These are phyloP conservation scores for Coenonympha glycerion DNA, from an alignment of 2,888 invertebrate species.

Conservation along the genomic window DNA sequence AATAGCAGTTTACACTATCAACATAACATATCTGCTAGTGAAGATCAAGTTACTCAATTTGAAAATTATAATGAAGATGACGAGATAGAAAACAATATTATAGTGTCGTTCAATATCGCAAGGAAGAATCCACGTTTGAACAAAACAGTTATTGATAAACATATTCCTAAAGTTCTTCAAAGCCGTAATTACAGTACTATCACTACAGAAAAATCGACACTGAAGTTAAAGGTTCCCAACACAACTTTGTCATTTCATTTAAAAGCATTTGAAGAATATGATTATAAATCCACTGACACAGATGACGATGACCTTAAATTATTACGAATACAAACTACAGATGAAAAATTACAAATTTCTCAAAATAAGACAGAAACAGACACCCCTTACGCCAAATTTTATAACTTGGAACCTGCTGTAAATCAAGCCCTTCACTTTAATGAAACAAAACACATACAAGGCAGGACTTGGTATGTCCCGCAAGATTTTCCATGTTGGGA, in stretches of 20 bases:
- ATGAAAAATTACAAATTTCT: background rate
- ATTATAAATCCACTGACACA: constrained; percentile 14
- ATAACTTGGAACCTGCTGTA: constrained; percentile 48
- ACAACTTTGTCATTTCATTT: background rate
- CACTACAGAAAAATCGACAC: background rate
- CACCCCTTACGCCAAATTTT: constrained; percentile 38
- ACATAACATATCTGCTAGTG: background rate
- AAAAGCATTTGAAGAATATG: constrained; percentile 20
- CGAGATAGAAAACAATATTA: background rate
- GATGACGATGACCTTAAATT: background rate
- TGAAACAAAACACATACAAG: constrained; percentile 18
- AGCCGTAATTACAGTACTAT: background rate
- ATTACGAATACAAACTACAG: constrained; percentile 3
- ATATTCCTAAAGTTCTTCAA: background rate
- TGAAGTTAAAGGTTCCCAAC: background rate
- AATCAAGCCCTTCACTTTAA: constrained; percentile 25
- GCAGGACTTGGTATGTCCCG: constrained; percentile 52
- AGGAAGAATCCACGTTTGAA: background rate
- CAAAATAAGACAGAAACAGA: constrained; percentile 1
- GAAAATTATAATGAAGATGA: background rate
- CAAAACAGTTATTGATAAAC: background rate
- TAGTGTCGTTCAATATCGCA: constrained; percentile 7
- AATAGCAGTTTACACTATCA: background rate
- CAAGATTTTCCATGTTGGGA: constrained; percentile 61
- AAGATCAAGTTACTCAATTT: background rate